Conservation (phyloP, 2,797 vertebrate species). For the Urophycis tenuis region DNA sequence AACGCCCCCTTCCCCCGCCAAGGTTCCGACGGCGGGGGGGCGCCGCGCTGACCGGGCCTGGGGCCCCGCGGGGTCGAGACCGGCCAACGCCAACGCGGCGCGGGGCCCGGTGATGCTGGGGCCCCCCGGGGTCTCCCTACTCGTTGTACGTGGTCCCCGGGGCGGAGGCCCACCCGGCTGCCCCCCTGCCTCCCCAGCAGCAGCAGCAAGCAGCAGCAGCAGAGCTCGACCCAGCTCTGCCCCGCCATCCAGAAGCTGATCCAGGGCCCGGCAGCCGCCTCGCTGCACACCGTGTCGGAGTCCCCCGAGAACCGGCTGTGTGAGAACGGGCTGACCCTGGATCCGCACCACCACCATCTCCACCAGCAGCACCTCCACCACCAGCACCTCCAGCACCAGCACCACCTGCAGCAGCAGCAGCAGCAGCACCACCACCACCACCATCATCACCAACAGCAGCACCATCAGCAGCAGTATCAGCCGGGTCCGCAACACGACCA, state of each 20-base stretch:
- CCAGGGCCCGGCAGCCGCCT: constrained; percentile 61
- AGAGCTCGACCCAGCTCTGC: constrained; percentile 71
- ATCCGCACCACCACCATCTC: constrained; percentile 52
- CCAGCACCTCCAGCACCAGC: constrained; percentile 42
- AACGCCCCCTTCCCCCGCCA: constrained; percentile 3
- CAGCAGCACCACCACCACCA: constrained; percentile 24
- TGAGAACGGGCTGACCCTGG: constrained; percentile 63
- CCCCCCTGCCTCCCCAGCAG: no score
- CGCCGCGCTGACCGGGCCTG: not conserved
- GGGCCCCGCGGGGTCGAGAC: not conserved
- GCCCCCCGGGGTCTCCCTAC: constrained; percentile 4
- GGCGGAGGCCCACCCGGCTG: constrained; percentile 4
- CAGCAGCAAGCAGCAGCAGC: not conserved
- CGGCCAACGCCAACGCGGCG: not conserved
- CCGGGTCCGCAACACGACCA: constrained; percentile 48
- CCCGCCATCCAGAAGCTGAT: constrained; percentile 92
- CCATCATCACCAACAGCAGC: constrained; percentile 48
- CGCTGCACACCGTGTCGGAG: constrained; percentile 77
- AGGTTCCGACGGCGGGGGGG: not conserved
- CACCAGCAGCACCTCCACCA: constrained; percentile 18
- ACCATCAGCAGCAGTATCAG: constrained; percentile 16
- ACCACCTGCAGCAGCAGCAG: constrained; percentile 20
- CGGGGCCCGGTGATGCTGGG: not conserved
- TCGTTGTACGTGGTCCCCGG: not conserved
- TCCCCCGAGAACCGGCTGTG: constrained; percentile 75